Percentiles rank a stretch among this genome's conserved stretches.
These are phyloP conservation scores for Leptopilina drosophilae DNA, from an alignment of 2,888 invertebrate species.

Conservation along the genomic window DNA sequence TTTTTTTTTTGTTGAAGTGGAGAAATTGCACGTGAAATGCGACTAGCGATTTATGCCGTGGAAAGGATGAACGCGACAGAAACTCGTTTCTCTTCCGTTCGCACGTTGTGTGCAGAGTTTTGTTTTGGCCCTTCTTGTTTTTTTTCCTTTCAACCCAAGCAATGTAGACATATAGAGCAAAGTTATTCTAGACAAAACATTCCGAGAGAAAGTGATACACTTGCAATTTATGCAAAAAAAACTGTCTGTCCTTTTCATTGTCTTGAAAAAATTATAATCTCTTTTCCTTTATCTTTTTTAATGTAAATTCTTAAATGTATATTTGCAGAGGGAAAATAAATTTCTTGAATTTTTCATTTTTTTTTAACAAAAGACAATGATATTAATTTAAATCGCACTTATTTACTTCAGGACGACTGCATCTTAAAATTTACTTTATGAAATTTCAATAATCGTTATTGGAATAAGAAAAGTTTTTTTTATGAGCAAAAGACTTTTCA, in stretches of 20 bases:
- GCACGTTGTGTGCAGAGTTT: constrained; percentile 49
- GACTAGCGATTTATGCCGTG: constrained; percentile 62
- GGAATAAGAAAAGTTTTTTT: constrained; percentile 43
- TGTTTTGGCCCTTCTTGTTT: constrained; percentile 40
- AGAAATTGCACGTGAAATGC: constrained; percentile 59
- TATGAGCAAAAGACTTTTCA: constrained; percentile 48
- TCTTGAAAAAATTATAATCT: background rate
- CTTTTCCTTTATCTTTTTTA: background rate
- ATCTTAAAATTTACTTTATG: constrained; percentile 26
- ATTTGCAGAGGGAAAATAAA: background rate
- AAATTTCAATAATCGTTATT: constrained; percentile 26
- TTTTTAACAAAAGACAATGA: background rate
- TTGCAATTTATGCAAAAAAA: constrained; percentile 18
- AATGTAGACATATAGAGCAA: constrained; percentile 33
- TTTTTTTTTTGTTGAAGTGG: constrained; percentile 46
- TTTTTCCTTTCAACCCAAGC: constrained; percentile 15
- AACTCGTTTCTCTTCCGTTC: constrained; percentile 59
- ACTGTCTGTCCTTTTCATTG: constrained; percentile 1
- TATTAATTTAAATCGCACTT: no score
- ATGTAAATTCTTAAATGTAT: background rate
- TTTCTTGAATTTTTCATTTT: no score
- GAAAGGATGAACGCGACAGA: constrained; percentile 53
- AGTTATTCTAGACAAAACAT: constrained; percentile 30
- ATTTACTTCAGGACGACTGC: no score
- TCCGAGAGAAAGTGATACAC: constrained; percentile 25